Evolutionary conservation across 2,888 invertebrate species (phyloP).

Genomic region (Drosophila engyochracea): DNA sequence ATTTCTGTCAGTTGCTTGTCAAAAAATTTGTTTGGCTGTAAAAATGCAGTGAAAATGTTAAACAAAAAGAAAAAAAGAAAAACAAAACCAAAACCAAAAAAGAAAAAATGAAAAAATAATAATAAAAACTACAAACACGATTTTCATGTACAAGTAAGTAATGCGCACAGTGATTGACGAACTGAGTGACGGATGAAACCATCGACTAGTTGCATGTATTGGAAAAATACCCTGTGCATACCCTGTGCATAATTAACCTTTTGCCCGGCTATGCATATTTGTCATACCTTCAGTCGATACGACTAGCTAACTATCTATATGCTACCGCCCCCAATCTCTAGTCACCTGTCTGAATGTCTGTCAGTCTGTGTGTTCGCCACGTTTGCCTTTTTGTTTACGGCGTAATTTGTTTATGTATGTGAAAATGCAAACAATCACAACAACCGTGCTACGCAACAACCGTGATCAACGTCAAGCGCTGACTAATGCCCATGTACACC

Average conservation of each 20-base stretch:
- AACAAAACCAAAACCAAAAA: constrained; percentile 23
- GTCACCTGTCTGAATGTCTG: constrained; percentile 19
- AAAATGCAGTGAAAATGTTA: constrained; percentile 74
- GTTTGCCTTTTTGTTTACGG: constrained; percentile 63
- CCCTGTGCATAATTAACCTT: constrained; percentile 75
- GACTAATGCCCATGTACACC: constrained; percentile 61
- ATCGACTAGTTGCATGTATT: constrained; percentile 29
- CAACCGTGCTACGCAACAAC: constrained; percentile 68
- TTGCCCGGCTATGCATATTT: constrained; percentile 58
- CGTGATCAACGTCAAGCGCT: constrained; percentile 46
- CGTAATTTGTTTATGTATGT: constrained; percentile 70
- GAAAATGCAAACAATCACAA: constrained; percentile 72
- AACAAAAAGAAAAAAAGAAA: constrained; percentile 17
- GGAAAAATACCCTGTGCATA: constrained; percentile 16
- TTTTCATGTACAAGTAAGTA: constrained; percentile 70
- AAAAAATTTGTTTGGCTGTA: constrained; percentile 78
- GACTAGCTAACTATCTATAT: constrained; percentile 13
- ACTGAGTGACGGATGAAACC: constrained; percentile 47
- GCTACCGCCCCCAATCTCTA: neutral
- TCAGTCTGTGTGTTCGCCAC: constrained; percentile 13
- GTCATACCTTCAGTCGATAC: constrained; percentile 36
- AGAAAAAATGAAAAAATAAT: constrained; percentile 14
- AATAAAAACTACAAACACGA: constrained; percentile 72
- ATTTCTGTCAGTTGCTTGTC: constrained; percentile 82
- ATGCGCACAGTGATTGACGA: constrained; percentile 71